Evolutionary conservation across 2,797 vertebrate species (phyloP).

Genomic region (Rhadinocentrus ornatus): DNA sequence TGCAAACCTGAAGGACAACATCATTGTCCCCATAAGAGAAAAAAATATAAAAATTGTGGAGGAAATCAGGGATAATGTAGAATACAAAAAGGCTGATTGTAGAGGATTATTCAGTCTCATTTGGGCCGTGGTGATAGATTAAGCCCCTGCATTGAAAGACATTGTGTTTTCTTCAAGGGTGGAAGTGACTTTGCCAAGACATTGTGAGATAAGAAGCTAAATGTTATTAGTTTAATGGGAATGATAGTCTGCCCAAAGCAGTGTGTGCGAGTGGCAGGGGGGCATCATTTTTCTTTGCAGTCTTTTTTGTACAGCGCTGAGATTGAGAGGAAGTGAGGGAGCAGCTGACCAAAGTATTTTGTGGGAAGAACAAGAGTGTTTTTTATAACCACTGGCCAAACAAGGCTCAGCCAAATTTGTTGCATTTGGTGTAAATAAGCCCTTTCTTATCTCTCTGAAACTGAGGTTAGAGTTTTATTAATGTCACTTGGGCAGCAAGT

Average conservation of each 20-base stretch:
- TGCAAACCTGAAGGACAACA: constrained; percentile 35
- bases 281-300: constrained; percentile 59
- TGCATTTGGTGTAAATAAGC: constrained; percentile 15
- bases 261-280: constrained; percentile 46
- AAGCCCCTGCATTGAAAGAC: constrained; percentile 63
- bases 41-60: constrained; percentile 12
- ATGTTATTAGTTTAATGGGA: constrained; percentile 75
- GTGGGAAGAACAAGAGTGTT: constrained; percentile 40
- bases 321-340: constrained; percentile 25
- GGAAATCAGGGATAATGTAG: constrained; percentile 45
- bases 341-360: constrained; percentile 34
- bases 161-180: constrained; percentile 73
- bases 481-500: not conserved
- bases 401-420: constrained; percentile 19
- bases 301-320: constrained; percentile 37
- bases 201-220: constrained; percentile 74
- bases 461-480: not conserved
- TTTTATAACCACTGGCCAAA: constrained; percentile 34
- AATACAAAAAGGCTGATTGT: constrained; percentile 53
- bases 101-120: constrained; percentile 60
- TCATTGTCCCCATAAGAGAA: constrained; percentile 14
- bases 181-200: constrained; percentile 77
- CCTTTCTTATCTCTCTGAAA: constrained; percentile 1
- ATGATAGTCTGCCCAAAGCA: constrained; percentile 71
- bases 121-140: constrained; percentile 62